phyloP scores from a whole-genome alignment of 2,113 vertebrate genomes.

The Bubo bubo region DNA sequence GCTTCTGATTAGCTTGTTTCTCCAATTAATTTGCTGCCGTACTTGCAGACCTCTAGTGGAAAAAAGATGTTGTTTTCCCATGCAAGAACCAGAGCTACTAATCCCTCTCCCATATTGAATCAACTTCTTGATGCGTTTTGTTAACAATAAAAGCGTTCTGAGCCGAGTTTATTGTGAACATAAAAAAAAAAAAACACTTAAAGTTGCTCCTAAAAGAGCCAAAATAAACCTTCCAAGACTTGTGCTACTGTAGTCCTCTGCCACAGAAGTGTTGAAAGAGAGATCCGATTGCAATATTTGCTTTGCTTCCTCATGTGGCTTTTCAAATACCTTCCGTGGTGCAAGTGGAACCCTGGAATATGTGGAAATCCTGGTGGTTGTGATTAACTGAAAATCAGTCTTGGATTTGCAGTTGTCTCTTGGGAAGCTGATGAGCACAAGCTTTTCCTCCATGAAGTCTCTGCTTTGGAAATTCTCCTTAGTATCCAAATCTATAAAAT shows the following conservation, averaged over 20 bases:
- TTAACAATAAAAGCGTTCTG: neutral
- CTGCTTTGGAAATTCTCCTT: neutral
- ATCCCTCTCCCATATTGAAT: neutral
- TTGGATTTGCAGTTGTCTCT: neutral
- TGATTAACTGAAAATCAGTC: neutral
- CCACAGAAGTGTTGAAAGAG: neutral
- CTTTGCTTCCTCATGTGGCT: neutral
- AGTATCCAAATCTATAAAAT: neutral
- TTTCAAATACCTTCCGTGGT: neutral
- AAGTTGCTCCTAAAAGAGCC: neutral
- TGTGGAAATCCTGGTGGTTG: neutral
- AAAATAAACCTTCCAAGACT: neutral
- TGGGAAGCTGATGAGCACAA: neutral
- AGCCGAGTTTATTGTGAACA: neutral
- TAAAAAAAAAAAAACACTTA: neutral
- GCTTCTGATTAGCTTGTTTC: neutral
- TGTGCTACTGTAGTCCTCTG: neutral
- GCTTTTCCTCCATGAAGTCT: neutral
- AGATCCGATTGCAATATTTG: neutral
- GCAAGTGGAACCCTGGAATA: neutral
- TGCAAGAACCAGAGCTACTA: neutral
- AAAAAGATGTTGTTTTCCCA: neutral
- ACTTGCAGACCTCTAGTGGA: neutral
- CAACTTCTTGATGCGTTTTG: neutral
- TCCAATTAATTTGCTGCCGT: neutral